Base-by-base conservation (phyloP, 2,888 invertebrate species). In the Andrena chrysosceles region DNA sequence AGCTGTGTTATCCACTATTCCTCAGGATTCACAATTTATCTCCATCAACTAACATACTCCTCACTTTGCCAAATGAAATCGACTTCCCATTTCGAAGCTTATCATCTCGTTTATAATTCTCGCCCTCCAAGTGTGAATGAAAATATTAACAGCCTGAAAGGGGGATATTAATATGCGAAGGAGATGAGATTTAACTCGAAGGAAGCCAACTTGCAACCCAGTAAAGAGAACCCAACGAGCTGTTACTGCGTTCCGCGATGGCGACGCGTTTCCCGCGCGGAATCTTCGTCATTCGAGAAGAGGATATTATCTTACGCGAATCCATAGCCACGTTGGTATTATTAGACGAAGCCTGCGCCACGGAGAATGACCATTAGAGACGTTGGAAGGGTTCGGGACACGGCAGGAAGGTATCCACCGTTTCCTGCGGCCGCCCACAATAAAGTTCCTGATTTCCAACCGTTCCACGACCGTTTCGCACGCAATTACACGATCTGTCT, bases 371-470 rank as follows among this genome's bases (percentile, higher is more conserved):
- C 71, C 72, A 82, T 84, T 77, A 68, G 80, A 60, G 70, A 56
- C 60, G 80, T 74, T 59, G 73, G 56, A 77, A 59, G 68, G 69
- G 59, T 62, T 42, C 64, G 59, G 71, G 78, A 76, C 59, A 52
- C 80, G 64, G 42, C 62, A 77, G 67, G 67, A 73, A 62, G 60
- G 56, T 78, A 79, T 85, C 77, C 81, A 85, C 84, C 87, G 77
- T 87, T 87, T 84, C 85, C 84, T 85, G 87, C 66, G 35, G 29
- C 63, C 73, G 70, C 62, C 64, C 69, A 75, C 76, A 49, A 70
- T 70, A 62, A 81, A 31, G 52, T 77, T 64, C 70, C 77, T 71
- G 75, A 70, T 81, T 73, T 70, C 79, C 72, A 54, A 29, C 54
- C 70, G 42, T 69, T 73, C 63, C 35, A 69, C 75, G 66, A 77